A percentile compares a stretch with the other conserved stretches of the same genome.
These are phyloP conservation scores for Amphibalanus amphitrite DNA, from an alignment of 1,140 invertebrate genomes.

Conservation along the genomic window DNA sequence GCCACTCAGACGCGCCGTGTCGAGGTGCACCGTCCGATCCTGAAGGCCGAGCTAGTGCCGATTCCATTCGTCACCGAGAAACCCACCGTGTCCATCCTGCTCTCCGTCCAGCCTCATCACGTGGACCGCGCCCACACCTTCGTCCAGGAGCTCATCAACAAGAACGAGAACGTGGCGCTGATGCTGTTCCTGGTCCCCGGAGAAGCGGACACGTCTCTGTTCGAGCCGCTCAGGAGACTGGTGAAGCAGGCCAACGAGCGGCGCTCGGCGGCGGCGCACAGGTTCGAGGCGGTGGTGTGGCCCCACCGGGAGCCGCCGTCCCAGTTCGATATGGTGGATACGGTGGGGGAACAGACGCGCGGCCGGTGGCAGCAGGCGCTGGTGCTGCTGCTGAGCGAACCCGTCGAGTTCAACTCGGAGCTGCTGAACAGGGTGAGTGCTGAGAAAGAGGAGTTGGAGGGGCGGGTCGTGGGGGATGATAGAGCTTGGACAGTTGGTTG, in stretches of 20 bases:
- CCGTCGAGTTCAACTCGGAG: not conserved
- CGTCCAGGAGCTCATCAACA: not conserved
- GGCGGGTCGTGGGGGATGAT: no score
- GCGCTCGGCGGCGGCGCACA: not conserved
- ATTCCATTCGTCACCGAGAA: constrained; percentile 83
- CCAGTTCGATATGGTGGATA: not conserved
- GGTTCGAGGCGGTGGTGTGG: not conserved
- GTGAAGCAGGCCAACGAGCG: not conserved
- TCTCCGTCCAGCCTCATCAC: constrained; percentile 27
- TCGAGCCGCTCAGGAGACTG: no score
- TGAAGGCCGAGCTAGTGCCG: constrained; percentile 60
- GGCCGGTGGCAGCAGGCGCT: not conserved
- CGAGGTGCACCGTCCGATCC: constrained; percentile 56
- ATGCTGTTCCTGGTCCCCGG: not conserved
- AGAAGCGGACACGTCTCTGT: no score
- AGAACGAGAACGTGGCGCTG: not conserved
- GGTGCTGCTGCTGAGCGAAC: not conserved
- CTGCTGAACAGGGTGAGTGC: not conserved
- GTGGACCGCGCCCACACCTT: not conserved
- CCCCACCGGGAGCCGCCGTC: not conserved
- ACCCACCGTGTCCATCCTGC: constrained; percentile 50
- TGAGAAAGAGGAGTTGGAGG: no score
- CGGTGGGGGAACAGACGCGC: not conserved
- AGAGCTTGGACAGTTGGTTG: no score
- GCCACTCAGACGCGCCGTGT: constrained; percentile 25